Conservation (phyloP, 2,888 invertebrate species). For the Volucella bombylans region DNA sequence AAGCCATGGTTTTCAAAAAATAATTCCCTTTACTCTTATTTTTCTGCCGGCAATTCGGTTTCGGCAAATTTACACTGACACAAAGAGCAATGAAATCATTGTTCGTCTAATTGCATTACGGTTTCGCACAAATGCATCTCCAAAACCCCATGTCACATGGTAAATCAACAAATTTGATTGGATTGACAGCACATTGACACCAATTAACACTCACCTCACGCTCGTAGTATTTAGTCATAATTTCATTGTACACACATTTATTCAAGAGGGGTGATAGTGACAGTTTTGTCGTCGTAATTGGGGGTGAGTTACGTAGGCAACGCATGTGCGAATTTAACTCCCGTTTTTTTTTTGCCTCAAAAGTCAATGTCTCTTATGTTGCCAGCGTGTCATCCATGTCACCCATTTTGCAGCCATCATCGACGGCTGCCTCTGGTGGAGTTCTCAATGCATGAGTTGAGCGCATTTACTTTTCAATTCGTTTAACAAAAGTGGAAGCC, state of each 20-base stretch:
- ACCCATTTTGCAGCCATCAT: slow-evolving; percentile 19
- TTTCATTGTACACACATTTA: slow-evolving; percentile 3
- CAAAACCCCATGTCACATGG: slow-evolving; percentile 52
- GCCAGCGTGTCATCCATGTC: not conserved
- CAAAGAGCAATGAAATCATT: slow-evolving; percentile 30
- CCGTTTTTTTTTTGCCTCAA: not conserved
- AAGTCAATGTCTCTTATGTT: no score
- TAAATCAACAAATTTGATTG: slow-evolving; percentile 66
- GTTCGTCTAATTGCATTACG: slow-evolving; percentile 63
- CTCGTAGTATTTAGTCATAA: slow-evolving; percentile 37
- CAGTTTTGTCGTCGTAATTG: no score
- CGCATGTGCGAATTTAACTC: no score
- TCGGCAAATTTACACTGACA: not conserved
- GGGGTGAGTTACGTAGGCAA: no score
- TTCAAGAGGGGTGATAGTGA: no score
- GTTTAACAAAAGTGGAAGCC: slow-evolving; percentile 67
- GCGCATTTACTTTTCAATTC: slow-evolving; percentile 54
- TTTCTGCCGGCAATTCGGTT: no score
- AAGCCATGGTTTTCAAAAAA: no score
- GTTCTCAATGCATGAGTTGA: slow-evolving; percentile 30
- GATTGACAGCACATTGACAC: slow-evolving; percentile 67
- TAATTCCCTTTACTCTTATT: no score
- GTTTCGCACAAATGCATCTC: slow-evolving; percentile 48
- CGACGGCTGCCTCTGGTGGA: slow-evolving; percentile 37
- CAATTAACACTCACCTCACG: slow-evolving; percentile 56